A percentile compares a stretch with the other conserved stretches of the same genome.
Evolutionary conservation across 2,113 vertebrate species (phyloP).

Genomic region (Malaclemys terrapin): DNA sequence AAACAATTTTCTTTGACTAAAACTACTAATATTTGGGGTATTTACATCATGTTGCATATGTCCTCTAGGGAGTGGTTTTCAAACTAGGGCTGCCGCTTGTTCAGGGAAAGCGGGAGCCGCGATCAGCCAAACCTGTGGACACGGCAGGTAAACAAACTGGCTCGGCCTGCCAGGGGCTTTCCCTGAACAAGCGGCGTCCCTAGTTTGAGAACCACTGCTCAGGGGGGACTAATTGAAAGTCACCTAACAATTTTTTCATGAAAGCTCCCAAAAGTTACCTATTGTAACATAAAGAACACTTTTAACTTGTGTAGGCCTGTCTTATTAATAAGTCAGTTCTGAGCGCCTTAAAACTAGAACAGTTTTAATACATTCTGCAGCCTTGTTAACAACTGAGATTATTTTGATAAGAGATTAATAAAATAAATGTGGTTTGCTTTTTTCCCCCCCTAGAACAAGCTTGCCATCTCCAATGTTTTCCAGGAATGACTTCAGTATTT

Average conservation of each 20-base stretch:
- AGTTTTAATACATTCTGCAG: background rate
- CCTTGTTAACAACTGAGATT: background rate
- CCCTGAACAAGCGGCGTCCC: too few relatives aligned
- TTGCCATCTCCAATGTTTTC: constrained; percentile 97
- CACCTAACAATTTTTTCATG: background rate
- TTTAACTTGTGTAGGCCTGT: background rate
- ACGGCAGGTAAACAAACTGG: too few relatives aligned
- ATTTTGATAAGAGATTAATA: background rate
- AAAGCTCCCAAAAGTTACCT: background rate
- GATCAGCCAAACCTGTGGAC: too few relatives aligned
- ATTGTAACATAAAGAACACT: background rate
- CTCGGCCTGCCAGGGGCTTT: too few relatives aligned
- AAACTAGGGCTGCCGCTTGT: too few relatives aligned
- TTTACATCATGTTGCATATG: background rate
- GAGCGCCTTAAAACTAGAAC: background rate
- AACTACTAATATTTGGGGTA: background rate
- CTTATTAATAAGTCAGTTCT: background rate
- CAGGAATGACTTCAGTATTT: constrained; percentile 97
- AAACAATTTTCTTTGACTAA: background rate
- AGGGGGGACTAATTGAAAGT: background rate
- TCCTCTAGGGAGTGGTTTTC: background rate
- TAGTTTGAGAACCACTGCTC: too few relatives aligned
- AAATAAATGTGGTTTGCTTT: background rate
- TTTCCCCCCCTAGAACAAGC: constrained; percentile 82
- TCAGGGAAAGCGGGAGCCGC: too few relatives aligned